Percentiles rank a stretch among this genome's conserved stretches.
Conservation (phyloP, 2,888 invertebrate species). For the Osedax frankpressi region DNA sequence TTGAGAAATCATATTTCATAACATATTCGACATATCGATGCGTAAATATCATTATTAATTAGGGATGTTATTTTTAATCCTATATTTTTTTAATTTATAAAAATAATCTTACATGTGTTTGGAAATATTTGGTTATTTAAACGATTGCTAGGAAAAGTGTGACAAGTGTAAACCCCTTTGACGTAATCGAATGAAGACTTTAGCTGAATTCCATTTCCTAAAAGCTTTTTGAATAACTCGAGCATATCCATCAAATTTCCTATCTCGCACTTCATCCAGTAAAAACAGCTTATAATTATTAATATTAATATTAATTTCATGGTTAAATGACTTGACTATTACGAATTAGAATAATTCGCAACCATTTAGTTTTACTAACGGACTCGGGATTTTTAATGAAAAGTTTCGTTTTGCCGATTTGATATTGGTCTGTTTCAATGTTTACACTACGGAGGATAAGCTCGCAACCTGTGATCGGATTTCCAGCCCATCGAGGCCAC, state of each 20-base stretch:
- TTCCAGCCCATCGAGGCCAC: slow-evolving; percentile 54
- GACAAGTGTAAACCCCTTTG: slow-evolving; percentile 47
- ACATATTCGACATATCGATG: too few relatives aligned
- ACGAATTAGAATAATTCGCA: too few relatives aligned
- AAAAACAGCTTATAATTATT: slow-evolving; percentile 57
- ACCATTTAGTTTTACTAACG: too few relatives aligned
- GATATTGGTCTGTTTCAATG: slow-evolving; percentile 55
- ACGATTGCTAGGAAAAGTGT: too few relatives aligned
- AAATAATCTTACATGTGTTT: too few relatives aligned
- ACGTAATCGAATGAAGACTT: slow-evolving; percentile 52
- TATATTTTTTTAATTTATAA: too few relatives aligned
- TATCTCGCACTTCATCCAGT: slow-evolving; percentile 57
- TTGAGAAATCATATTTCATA: too few relatives aligned
- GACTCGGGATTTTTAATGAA: slow-evolving; percentile 56
- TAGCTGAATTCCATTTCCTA: slow-evolving; percentile 54
- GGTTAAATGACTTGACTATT: too few relatives aligned
- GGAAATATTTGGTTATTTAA: too few relatives aligned
- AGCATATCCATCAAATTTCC: slow-evolving; percentile 57
- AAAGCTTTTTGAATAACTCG: slow-evolving; percentile 58
- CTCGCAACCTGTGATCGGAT: slow-evolving; percentile 51
- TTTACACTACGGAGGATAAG: slow-evolving; percentile 53
- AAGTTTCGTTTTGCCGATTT: slow-evolving; percentile 56
- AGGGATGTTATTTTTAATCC: too few relatives aligned
- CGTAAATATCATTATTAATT: too few relatives aligned
- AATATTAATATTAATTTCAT: too few relatives aligned